phyloP scores from a whole-genome alignment of 2,797 vertebrate genomes.

The Sylvilagus floridanus region DNA sequence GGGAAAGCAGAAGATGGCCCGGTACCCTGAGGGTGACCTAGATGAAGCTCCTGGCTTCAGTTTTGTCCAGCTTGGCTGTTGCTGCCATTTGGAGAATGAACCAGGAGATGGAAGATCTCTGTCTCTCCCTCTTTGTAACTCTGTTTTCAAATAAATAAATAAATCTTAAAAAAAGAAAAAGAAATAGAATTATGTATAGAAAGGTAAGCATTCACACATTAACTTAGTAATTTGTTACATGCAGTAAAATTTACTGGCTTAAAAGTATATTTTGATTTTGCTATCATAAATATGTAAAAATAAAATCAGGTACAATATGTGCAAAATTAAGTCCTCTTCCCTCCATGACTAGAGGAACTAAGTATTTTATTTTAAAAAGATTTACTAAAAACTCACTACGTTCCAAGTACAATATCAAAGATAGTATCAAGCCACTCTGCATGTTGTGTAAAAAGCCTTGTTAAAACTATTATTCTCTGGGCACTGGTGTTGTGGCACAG shows the following conservation, averaged over 20 bases:
- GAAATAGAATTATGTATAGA: neutral
- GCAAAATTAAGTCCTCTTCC: constrained; percentile 16
- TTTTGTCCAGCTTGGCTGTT: too few relatives aligned
- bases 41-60: too few relatives aligned
- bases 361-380: neutral
- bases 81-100: too few relatives aligned
- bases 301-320: constrained; percentile 12
- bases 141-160: too few relatives aligned
- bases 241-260: neutral
- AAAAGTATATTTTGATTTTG: constrained; percentile 30
- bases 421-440: neutral
- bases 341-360: neutral
- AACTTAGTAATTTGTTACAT: constrained; percentile 26
- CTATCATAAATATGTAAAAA: constrained; percentile 45
- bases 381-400: constrained; percentile 1
- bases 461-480: neutral
- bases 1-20: too few relatives aligned
- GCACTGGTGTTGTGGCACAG: too few relatives aligned
- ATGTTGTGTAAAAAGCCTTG: neutral
- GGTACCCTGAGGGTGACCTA: too few relatives aligned
- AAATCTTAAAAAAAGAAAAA: too few relatives aligned
- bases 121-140: too few relatives aligned
- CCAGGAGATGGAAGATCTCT: too few relatives aligned
- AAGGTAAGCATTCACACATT: constrained; percentile 14
- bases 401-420: constrained; percentile 16